Conservation (phyloP, 2,113 vertebrate genomes). For the Glaucomys volans region DNA sequence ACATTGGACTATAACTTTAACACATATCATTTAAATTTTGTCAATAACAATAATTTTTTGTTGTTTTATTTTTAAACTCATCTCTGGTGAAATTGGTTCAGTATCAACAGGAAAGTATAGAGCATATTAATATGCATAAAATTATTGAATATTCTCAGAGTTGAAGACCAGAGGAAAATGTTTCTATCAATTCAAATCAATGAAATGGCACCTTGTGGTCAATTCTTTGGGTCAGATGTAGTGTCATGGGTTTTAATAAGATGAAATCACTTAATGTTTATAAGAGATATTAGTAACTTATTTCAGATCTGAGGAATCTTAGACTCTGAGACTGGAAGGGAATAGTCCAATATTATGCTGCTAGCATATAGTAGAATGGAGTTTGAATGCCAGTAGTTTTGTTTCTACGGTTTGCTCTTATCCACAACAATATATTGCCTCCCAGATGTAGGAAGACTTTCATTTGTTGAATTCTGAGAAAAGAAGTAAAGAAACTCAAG, state of each 20-base stretch:
- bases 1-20: neutral
- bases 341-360: neutral
- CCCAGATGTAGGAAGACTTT: neutral
- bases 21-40: neutral
- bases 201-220: neutral
- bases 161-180: neutral
- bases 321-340: neutral
- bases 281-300: neutral
- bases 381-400: neutral
- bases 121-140: neutral
- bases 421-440: neutral
- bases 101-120: neutral
- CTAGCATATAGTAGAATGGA: neutral
- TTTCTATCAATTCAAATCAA: neutral
- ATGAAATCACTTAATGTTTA: neutral
- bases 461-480: neutral
- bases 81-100: neutral
- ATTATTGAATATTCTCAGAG: neutral
- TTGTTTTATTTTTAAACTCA: neutral
- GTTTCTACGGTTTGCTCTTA: neutral
- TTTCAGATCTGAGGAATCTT: neutral
- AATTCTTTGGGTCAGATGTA: neutral
- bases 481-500: neutral
- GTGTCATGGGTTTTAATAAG: neutral
- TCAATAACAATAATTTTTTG: neutral